Base-by-base conservation (phyloP, 1,140 invertebrate species). In the Diorhabda carinulata region DNA sequence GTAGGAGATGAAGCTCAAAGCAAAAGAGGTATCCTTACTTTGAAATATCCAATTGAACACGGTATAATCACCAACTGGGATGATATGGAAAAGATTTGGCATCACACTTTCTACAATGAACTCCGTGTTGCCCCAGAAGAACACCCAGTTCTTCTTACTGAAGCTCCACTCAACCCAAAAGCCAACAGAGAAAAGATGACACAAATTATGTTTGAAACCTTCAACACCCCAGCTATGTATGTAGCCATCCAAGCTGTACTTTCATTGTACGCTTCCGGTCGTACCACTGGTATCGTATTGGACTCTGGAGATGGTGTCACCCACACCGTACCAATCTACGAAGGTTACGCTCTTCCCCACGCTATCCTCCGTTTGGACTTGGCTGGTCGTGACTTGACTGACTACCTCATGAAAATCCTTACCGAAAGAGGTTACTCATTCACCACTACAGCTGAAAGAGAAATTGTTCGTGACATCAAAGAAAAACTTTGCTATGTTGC, bases 81-180 rank as follows among this genome's bases (percentile, higher is more conserved):
- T 78, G 94, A 97, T 75, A 98, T 98, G 94, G 94, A 96, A 82
- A 96, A 96, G 82, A 96, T 96, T 82, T 96, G 94, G 94, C 95
- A 97, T 84, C 93, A 97, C 85, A 93, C 93, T 70, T 97, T 96
- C 85, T 97, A 96, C 87, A 96, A 96, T 79, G 96, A 98, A 83
- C 87, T 98, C 76, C 92, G 95, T 84, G 95, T 97, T 69, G 96
- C 96, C 59, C 96, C 96, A 5, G 95, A 97, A 81, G 95, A 97
- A 79, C 92, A 96, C 79, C 92, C 94, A 64, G 92, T 97, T 8
- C 87, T 98, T 45, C 82, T 97, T 57, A 95, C 93, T 10, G 94
- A 96, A 82, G 94, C 93, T 65, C 94, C 94, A 10, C 85, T 96
- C 69, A 96, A 96, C 81, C 93, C 93, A 64, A 95, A 95, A 81